A percentile compares a stretch with the other conserved stretches of the same genome.
These are phyloP conservation scores for Salvelinus sp. DNA, from an alignment of 2,113 vertebrate genomes.

Conservation along the genomic window DNA sequence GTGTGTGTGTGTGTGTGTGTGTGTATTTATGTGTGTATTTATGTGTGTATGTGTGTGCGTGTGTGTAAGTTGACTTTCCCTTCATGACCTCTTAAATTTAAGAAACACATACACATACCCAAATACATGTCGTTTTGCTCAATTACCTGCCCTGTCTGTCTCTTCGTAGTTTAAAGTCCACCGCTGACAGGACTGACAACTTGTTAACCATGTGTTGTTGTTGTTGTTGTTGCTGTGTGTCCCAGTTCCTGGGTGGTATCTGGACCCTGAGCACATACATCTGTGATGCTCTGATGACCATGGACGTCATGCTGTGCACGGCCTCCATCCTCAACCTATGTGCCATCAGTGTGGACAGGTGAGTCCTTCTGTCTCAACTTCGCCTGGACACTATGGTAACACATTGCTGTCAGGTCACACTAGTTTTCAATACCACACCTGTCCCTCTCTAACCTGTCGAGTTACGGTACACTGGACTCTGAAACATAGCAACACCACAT, in stretches of 20 bases:
- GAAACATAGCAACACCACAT: too few species aligned
- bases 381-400: not conserved
- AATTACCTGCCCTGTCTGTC: not conserved
- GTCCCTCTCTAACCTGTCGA: too few species aligned
- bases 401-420: not conserved
- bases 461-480: too few species aligned
- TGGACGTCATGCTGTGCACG: conserved; percentile 81
- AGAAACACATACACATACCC: too few species aligned
- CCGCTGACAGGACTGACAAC: not conserved
- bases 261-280: conserved; percentile 73
- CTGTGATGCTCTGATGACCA: conserved; percentile 79
- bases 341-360: conserved; percentile 79
- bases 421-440: not conserved
- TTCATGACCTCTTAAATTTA: too few species aligned
- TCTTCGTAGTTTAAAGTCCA: not conserved
- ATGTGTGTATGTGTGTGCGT: not conserved
- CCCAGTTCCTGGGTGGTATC: conserved; percentile 73
- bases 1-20: not conserved
- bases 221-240: not conserved
- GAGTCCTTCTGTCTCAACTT: not conserved
- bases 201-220: not conserved
- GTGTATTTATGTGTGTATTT: not conserved
- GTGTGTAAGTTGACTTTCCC: not conserved
- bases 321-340: conserved; percentile 80
- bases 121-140: too few species aligned